Evolutionary conservation across 2,888 invertebrate genomes (phyloP).

Genomic region (Marronus borbonicus): DNA sequence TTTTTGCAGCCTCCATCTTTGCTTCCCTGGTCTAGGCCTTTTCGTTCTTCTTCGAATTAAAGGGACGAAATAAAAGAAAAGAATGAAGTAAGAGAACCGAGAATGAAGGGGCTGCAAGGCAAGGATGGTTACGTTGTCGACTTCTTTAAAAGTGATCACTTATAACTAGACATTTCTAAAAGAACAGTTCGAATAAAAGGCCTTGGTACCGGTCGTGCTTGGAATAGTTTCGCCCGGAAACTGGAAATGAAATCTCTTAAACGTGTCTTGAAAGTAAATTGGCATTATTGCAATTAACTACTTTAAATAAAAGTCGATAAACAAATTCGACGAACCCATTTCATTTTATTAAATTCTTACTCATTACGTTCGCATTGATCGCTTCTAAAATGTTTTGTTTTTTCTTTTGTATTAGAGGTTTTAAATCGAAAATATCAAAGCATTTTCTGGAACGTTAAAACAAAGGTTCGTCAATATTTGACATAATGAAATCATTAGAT

Average conservation of each 20-base stretch:
- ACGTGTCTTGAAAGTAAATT: conserved; percentile 64
- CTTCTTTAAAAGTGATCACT: conserved; percentile 62
- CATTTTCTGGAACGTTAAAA: too few relatives aligned
- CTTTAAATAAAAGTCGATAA: conserved; percentile 38
- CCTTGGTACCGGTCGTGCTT: conserved; percentile 59
- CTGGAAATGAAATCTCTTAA: conserved; percentile 65
- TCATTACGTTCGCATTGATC: conserved; percentile 11
- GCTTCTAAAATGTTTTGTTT: background rate
- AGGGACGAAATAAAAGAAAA: background rate
- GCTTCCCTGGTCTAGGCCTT: background rate
- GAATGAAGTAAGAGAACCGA: background rate
- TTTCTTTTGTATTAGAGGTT: background rate
- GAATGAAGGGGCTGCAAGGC: background rate
- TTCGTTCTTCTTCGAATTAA: background rate
- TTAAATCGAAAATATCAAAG: background rate
- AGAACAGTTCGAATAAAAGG: conserved; percentile 61
- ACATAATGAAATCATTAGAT: too few relatives aligned
- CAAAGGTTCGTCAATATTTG: too few relatives aligned
- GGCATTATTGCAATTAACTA: conserved; percentile 61
- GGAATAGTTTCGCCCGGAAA: conserved; percentile 61
- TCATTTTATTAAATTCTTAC: conserved; percentile 37
- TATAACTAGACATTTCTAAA: conserved; percentile 65
- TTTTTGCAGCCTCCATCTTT: background rate
- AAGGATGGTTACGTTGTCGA: conserved; percentile 27
- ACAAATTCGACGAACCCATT: conserved; percentile 31